Evolutionary conservation across 1,140 invertebrate genomes (phyloP), one percentile per base, ranked within the genome.

Genomic region (Diorhabda carinulata): DNA sequence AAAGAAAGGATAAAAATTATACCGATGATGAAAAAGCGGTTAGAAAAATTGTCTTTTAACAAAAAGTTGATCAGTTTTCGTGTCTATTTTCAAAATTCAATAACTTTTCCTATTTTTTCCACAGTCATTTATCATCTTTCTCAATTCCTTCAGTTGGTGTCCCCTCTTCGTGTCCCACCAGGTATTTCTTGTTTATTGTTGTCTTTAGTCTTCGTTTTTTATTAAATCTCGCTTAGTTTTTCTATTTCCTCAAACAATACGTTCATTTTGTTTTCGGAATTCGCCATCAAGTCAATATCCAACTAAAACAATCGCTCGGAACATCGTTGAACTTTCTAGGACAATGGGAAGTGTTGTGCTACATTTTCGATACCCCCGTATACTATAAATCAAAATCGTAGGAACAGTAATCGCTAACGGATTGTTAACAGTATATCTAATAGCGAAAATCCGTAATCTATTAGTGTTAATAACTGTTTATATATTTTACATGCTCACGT

Each of bases 381-480:
- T 52, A 52, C 47, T 52, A 25, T 25, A n/a, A 52, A 52, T 52
- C n/a, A 52, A 25, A 52, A n/a, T 52, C 47, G n/a, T 8, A 52
- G 47, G 47, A 52, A 52, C 47, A 52, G 47, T 52, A 52, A 52
- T 52, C 47, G 6, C n/a, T 52, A 52, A 52, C 47, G 47, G 47
- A 52, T 52, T 6, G 47, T n/a, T 52, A 52, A 52, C 47, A 6
- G 47, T 52, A 52, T 8, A 52, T 6, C 47, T 8, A 9, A 43
- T 61, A 61, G 41, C 41, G 59, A 61, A 61, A 61, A 40, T 40
- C 59, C 59, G 59, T 61, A 61, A 61, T 61, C 59, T 61, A 61
- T 61, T 61, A 61, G 59, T 61, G 41, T 7, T 61, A 40, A 40
- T 61, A 61, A 61, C 59, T 61, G 59, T 61, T 25, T 25, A 25